Evolutionary conservation across 2,888 invertebrate species (phyloP).

Genomic region (Actias luna): DNA sequence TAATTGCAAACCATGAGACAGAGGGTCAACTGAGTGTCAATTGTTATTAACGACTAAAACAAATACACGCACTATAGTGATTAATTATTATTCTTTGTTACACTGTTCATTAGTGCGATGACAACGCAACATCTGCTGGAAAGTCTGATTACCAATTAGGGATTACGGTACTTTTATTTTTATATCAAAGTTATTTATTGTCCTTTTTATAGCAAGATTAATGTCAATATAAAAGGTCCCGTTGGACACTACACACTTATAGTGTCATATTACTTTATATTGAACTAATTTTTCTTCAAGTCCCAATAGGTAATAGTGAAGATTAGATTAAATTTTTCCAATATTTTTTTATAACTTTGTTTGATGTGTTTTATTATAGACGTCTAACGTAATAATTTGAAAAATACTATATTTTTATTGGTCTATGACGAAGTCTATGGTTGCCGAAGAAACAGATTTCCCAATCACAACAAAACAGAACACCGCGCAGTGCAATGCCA

Average conservation of each 20-base stretch:
- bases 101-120: neutral
- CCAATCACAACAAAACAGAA: constrained; percentile 14
- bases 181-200: neutral
- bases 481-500: neutral
- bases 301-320: too few relatives aligned
- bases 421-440: constrained; percentile 36
- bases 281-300: neutral
- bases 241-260: neutral
- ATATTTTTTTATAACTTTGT: neutral
- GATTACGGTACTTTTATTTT: neutral
- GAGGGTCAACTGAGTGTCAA: constrained; percentile 24
- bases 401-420: constrained; percentile 25
- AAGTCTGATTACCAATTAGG: neutral
- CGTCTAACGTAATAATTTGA: neutral
- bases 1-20: constrained; percentile 27
- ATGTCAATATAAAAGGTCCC: neutral
- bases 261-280: neutral
- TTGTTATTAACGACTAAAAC: neutral
- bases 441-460: constrained; percentile 29
- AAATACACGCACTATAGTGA: constrained; percentile 13
- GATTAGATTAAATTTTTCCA: too few relatives aligned
- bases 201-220: neutral
- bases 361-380: neutral
- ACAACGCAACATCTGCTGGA: neutral
- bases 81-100: neutral